Base-by-base conservation (phyloP, 2,797 vertebrate species). In the Bucorvus abyssinicus region DNA sequence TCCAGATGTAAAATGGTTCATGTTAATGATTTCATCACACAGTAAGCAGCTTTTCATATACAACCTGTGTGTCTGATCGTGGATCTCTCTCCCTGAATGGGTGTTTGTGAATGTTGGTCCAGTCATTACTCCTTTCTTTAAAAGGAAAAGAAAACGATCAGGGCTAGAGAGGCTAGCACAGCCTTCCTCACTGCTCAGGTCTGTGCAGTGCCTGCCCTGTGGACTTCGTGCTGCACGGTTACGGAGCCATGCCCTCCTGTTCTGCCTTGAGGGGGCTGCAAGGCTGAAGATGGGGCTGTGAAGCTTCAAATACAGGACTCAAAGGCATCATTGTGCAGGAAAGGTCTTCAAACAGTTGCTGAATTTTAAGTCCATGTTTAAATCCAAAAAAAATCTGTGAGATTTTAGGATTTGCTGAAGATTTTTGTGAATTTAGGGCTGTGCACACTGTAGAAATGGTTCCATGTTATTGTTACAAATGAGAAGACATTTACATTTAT, bases 281-380 rank as follows among this genome's bases (percentile, higher is more conserved):
- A 5, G 59, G 34, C 67, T 60, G 50, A 77, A 47, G 45, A 65
- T 2, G 2, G 64, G 80, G 44, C 67, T 55, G 53, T 73, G 68
- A 85, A 87, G 27, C 83, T 93, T 90, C 65, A 78, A 71, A 52
- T 53, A 7, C 50, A 26, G 64, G 30, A 29, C 30, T 95, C 61
- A 92, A 94, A 93, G 44, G 40, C 68, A 65, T 70, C 53, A 57
- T 77, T 94, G 84, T 92, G 56, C 60, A 57, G 34, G 32, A 87
- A 42, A 64, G 20, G 14, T 53, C 60, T 87, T 73, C 18, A 60
- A 82, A 79, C 26, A 49, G 32, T 57, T 83, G 26, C 42, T 85
- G 80, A 93, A 69, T 80, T 87, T 71, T 34, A 80, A 50, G 11
- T 60, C 60, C 4, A 0, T 68, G 49, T 27, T 68, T 85, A 93